Conservation (phyloP, 1,140 invertebrate genomes). For the Pseudomyrmex dendroicus region DNA sequence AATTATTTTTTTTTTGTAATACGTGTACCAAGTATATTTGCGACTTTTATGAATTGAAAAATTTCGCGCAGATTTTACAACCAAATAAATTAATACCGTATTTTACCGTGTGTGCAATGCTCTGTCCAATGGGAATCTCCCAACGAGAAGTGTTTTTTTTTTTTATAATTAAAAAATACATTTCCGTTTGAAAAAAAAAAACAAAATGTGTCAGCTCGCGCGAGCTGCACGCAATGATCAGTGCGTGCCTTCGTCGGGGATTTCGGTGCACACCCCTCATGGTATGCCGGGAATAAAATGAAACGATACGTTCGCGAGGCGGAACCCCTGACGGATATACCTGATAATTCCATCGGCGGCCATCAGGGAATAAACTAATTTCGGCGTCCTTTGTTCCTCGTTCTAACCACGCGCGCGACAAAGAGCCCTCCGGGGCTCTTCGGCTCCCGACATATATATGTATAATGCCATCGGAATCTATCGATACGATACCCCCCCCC, state of each 20-base stretch:
- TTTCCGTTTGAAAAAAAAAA: no score
- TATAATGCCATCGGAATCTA: slow-evolving; percentile 49
- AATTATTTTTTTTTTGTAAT: background rate
- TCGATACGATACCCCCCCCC: background rate
- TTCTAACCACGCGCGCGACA: slow-evolving; percentile 44
- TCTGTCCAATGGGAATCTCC: no score
- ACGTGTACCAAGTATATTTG: slow-evolving; percentile 1
- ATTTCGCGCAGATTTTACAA: no score
- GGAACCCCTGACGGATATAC: slow-evolving; percentile 56
- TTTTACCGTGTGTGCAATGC: no score
- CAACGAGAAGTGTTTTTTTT: no score
- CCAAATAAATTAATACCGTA: no score
- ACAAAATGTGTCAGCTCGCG: no score
- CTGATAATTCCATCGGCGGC: slow-evolving; percentile 70
- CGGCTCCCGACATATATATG: slow-evolving; percentile 33
- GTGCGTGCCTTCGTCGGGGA: background rate
- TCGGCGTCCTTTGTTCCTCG: slow-evolving; percentile 66
- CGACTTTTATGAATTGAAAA: background rate
- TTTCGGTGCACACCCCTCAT: slow-evolving; percentile 22
- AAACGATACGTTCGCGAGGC: slow-evolving; percentile 63
- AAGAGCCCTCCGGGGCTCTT: slow-evolving; percentile 41
- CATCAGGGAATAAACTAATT: slow-evolving; percentile 73
- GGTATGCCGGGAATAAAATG: slow-evolving; percentile 61
- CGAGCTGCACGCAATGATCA: background rate
- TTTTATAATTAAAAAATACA: no score